These are phyloP conservation scores for Ploceus nigricollis DNA, from an alignment of 2,113 vertebrate species.

Conservation along the genomic window DNA sequence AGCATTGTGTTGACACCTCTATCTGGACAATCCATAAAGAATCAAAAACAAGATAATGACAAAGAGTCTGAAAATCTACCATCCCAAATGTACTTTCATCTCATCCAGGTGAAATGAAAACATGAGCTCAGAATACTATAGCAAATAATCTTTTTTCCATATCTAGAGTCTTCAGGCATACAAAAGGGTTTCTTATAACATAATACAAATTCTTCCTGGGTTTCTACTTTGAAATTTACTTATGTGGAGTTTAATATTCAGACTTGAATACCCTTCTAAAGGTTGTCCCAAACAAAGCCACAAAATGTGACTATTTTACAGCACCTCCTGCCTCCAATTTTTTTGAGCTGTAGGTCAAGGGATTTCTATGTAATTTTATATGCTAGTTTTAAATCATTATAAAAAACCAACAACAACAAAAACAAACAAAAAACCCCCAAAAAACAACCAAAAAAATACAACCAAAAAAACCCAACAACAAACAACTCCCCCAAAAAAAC, in stretches of 20 bases:
- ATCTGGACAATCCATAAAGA: neutral
- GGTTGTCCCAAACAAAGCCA: conserved; percentile 36
- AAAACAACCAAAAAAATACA: neutral
- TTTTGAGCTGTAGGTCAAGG: neutral
- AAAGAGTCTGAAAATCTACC: conserved; percentile 11
- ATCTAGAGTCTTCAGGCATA: neutral
- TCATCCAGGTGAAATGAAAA: neutral
- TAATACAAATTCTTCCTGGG: neutral
- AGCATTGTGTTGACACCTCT: neutral
- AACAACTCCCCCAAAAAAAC: neutral
- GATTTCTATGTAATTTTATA: neutral
- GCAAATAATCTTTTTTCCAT: conserved; percentile 7
- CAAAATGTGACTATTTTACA: neutral
- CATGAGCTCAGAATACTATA: neutral
- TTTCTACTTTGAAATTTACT: conserved; percentile 42
- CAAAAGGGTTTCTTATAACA: neutral
- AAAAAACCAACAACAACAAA: neutral
- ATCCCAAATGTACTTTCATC: neutral
- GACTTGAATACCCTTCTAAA: neutral
- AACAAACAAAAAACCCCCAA: neutral
- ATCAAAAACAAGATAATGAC: conserved; percentile 14
- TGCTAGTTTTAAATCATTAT: neutral
- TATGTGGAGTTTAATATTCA: conserved; percentile 24
- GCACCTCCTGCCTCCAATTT: neutral
- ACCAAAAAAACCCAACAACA: neutral